A percentile compares a stretch with the other conserved stretches of the same genome.
These are phyloP conservation scores for Ataeniobius toweri DNA, from an alignment of 2,797 vertebrate genomes.

Conservation along the genomic window DNA sequence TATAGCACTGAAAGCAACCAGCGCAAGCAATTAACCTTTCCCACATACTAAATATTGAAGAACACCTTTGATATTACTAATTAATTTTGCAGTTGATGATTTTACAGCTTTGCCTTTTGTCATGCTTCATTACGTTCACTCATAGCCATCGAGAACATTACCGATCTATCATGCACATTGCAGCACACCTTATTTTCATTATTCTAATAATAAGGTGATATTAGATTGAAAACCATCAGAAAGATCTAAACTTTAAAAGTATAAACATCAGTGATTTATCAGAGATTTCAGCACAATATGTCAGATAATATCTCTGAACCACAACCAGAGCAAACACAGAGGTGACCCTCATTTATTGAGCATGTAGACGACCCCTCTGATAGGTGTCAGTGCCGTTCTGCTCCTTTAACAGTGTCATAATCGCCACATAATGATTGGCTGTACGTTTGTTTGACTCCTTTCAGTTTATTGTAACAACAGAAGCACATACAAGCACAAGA, in stretches of 20 bases:
- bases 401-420: conserved; percentile 38
- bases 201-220: conserved; percentile 23
- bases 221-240: background rate
- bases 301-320: conserved; percentile 31
- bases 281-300: conserved; percentile 8
- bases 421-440: conserved; percentile 29
- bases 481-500: background rate
- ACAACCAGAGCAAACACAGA: conserved; percentile 54
- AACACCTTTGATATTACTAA: conserved; percentile 54
- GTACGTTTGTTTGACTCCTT: conserved; percentile 29
- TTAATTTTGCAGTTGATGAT: conserved; percentile 73
- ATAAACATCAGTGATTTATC: conserved; percentile 1
- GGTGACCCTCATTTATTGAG: conserved; percentile 65
- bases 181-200: conserved; percentile 33
- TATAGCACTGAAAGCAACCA: conserved; percentile 28
- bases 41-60: conserved; percentile 59
- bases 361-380: conserved; percentile 50
- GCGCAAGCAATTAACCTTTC: conserved; percentile 65
- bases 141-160: conserved; percentile 43
- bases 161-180: conserved; percentile 38
- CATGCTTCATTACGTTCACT: conserved; percentile 63
- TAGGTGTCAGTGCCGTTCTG: conserved; percentile 45
- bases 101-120: conserved; percentile 73
- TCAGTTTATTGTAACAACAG: background rate
- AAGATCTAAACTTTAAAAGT: conserved; percentile 11